These are phyloP conservation scores for Paramuricea clavata DNA, from an alignment of 92 coral and sea anemone genomes.

Conservation along the genomic window DNA sequence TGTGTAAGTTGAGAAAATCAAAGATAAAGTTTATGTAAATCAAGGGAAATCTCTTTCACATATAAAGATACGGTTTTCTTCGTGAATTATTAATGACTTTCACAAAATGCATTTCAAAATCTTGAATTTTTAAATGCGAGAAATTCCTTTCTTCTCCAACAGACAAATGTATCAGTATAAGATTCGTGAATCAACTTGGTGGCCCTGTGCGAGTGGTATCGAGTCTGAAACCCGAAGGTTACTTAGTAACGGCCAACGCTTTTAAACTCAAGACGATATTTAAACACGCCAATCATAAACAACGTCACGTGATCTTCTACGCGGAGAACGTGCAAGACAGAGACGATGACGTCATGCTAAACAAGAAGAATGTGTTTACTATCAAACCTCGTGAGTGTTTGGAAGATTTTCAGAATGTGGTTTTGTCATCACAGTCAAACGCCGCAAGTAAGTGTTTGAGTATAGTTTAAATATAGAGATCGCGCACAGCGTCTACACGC, in stretches of 20 bases:
- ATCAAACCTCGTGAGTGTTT: conserved; percentile 86
- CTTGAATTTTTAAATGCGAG: background rate
- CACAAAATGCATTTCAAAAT: too few relatives aligned
- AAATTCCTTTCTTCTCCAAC: background rate
- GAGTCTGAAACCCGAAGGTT: conserved; percentile 92
- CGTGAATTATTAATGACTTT: too few relatives aligned
- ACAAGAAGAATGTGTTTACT: conserved; percentile 83
- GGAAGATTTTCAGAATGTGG: conserved; percentile 27
- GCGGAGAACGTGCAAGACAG: conserved; percentile 89
- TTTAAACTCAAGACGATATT: conserved; percentile 94
- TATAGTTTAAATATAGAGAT: background rate
- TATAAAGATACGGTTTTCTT: too few relatives aligned
- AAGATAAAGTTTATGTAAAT: too few relatives aligned
- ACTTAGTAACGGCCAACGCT: conserved; percentile 91
- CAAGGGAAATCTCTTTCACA: too few relatives aligned
- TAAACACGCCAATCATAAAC: conserved; percentile 89
- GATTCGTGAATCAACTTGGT: conserved; percentile 89
- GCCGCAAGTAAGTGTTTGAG: background rate
- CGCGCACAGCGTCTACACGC: too few relatives aligned
- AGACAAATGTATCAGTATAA: conserved; percentile 92
- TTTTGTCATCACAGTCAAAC: conserved; percentile 11
- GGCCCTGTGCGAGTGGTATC: conserved; percentile 89
- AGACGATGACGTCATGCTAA: conserved; percentile 83
- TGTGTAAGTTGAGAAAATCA: too few relatives aligned
- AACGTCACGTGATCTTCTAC: conserved; percentile 95